Evolutionary conservation across 2,888 invertebrate genomes (phyloP).

Genomic region (Drosophila anomalata): DNA sequence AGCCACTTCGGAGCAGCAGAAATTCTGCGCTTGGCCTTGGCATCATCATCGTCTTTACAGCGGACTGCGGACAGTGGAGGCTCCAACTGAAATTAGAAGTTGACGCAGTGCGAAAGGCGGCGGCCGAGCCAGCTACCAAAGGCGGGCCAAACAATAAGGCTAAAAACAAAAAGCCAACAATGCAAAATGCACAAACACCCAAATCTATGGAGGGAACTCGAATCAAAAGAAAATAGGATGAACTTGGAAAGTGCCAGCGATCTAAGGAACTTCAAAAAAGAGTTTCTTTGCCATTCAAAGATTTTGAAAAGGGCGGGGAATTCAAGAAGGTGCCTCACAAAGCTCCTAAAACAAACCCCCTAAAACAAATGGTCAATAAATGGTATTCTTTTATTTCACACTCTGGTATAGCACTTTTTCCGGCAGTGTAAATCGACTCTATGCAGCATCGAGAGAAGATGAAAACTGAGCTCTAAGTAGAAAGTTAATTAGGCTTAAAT

Average conservation of each 20-base stretch:
- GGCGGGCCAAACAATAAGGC: slow-evolving; percentile 40
- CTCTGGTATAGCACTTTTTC: neutral
- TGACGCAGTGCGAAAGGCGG: slow-evolving; percentile 67
- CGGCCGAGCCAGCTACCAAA: slow-evolving; percentile 23
- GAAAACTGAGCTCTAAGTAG: slow-evolving; percentile 70
- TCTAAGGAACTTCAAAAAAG: slow-evolving; percentile 1
- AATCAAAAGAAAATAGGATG: slow-evolving; percentile 7
- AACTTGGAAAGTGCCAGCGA: slow-evolving; percentile 13
- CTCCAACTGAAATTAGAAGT: slow-evolving; percentile 78
- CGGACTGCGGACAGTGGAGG: slow-evolving; percentile 40
- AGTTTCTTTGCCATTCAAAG: neutral
- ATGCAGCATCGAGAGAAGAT: slow-evolving; percentile 29
- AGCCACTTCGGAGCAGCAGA: slow-evolving; percentile 51
- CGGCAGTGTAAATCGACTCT: slow-evolving; percentile 48
- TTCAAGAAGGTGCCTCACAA: neutral
- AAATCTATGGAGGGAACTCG: slow-evolving; percentile 28
- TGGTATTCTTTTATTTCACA: neutral
- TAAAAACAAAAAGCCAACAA: slow-evolving; percentile 51
- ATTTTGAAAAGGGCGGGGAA: neutral
- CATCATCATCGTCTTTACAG: slow-evolving; percentile 55
- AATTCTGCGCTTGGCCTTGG: slow-evolving; percentile 71
- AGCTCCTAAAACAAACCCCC: neutral
- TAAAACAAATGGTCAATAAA: neutral
- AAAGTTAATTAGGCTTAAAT: slow-evolving; percentile 82
- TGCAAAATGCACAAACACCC: slow-evolving; percentile 54